These are phyloP conservation scores for Rhineura floridana DNA, from an alignment of 2,113 vertebrate species.

Conservation along the genomic window DNA sequence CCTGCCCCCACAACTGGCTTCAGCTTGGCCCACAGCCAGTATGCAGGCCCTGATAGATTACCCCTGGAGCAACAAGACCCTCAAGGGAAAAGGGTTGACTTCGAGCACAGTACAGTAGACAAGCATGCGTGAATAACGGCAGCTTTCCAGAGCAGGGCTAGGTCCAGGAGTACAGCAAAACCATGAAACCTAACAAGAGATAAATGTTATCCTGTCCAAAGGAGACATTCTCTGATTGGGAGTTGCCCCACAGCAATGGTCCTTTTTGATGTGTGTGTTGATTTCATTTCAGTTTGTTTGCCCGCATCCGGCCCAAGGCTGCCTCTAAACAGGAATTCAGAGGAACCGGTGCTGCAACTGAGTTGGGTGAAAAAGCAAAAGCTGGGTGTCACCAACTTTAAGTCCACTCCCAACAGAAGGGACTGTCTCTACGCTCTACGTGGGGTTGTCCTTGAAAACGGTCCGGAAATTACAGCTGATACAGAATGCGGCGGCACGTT, in stretches of 20 bases:
- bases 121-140: not conserved
- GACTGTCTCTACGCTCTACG: too few species aligned
- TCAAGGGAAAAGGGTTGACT: too few species aligned
- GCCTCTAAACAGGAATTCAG: not conserved
- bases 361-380: not conserved
- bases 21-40: not conserved
- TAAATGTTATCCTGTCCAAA: not conserved
- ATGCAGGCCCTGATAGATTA: not conserved
- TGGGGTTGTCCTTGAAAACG: too few species aligned
- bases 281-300: not conserved
- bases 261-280: not conserved
- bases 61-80: not conserved
- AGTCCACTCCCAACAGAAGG: too few species aligned
- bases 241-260: not conserved
- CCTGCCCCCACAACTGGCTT: too few species aligned
- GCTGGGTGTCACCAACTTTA: not conserved
- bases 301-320: not conserved
- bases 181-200: not conserved
- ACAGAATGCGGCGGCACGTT: too few species aligned
- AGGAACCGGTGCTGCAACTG: not conserved
- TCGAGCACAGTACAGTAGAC: not conserved
- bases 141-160: not conserved
- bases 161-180: too few species aligned
- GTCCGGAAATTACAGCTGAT: too few species aligned
- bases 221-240: too few species aligned